phyloP scores from a whole-genome alignment of 2,113 vertebrate genomes.

The Protobothrops mucrosquamatus region DNA sequence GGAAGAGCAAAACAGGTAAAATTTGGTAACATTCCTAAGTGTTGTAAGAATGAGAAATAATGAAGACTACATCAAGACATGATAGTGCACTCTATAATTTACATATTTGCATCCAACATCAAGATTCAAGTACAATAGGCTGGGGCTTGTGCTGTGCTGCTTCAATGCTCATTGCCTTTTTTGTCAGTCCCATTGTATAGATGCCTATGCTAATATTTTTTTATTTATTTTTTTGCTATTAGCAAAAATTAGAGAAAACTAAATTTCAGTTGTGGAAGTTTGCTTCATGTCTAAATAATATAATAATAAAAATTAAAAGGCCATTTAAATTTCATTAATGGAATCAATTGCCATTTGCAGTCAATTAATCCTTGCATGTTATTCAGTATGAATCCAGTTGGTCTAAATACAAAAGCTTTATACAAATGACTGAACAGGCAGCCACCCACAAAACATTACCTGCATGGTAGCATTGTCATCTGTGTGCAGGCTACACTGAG shows the following conservation, averaged over 20 bases:
- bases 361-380: not conserved
- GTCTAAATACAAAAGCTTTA: not conserved
- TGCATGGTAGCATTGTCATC: slow-evolving; percentile 98
- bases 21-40: not conserved
- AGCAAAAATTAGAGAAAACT: not conserved
- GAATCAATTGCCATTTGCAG: not conserved
- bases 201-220: not conserved
- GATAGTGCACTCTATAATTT: not conserved
- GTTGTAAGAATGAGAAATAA: not conserved
- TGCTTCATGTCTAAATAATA: no score
- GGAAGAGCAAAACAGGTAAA: not conserved
- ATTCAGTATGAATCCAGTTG: not conserved
- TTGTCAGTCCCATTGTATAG: not conserved
- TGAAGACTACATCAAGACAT: not conserved
- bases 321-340: not conserved
- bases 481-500: slow-evolving; percentile 92
- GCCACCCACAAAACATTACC: slow-evolving; percentile 66
- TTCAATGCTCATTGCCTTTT: not conserved
- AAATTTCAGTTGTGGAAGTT: not conserved
- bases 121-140: not conserved
- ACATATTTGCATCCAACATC: not conserved
- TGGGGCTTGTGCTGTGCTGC: not conserved
- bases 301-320: not conserved
- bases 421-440: not conserved
- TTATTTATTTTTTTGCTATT: not conserved